These are phyloP conservation scores for Hyppa rectilinea DNA, from an alignment of 2,888 invertebrate species.

Conservation along the genomic window DNA sequence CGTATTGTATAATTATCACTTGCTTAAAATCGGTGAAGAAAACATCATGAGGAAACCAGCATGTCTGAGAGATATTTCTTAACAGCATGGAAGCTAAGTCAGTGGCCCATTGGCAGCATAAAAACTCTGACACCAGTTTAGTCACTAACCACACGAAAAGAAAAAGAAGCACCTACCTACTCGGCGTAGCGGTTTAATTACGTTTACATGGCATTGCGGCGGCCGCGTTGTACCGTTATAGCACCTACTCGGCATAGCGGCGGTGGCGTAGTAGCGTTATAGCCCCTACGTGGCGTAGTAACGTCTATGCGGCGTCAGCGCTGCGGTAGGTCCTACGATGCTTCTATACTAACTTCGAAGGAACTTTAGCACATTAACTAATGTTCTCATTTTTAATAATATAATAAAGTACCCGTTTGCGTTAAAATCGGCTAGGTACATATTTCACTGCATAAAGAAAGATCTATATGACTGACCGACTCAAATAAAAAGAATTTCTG, in stretches of 20 bases:
- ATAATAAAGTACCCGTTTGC: background rate
- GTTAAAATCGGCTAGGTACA: background rate
- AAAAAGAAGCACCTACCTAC: no score
- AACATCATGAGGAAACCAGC: no score
- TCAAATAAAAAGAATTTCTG: conserved; percentile 29
- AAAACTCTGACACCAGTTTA: no score
- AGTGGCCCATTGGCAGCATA: no score
- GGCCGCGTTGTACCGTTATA: background rate
- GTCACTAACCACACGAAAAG: no score
- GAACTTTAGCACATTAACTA: background rate
- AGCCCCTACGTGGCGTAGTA: background rate
- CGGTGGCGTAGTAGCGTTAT: background rate
- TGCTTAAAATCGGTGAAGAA: no score
- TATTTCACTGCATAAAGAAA: conserved; percentile 1
- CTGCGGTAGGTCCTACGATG: background rate
- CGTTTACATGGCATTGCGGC: background rate
- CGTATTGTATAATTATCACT: no score
- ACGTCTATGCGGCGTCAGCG: background rate
- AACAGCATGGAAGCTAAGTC: no score
- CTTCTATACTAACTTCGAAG: background rate
- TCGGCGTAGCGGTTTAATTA: no score
- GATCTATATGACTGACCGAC: background rate
- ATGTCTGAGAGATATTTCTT: no score
- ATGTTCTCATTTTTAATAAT: background rate
- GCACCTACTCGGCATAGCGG: background rate